A percentile compares a stretch with the other conserved stretches of the same genome.
These are phyloP conservation scores for Polylopha cassiicola DNA, from an alignment of 2,888 invertebrate genomes.

Conservation along the genomic window DNA sequence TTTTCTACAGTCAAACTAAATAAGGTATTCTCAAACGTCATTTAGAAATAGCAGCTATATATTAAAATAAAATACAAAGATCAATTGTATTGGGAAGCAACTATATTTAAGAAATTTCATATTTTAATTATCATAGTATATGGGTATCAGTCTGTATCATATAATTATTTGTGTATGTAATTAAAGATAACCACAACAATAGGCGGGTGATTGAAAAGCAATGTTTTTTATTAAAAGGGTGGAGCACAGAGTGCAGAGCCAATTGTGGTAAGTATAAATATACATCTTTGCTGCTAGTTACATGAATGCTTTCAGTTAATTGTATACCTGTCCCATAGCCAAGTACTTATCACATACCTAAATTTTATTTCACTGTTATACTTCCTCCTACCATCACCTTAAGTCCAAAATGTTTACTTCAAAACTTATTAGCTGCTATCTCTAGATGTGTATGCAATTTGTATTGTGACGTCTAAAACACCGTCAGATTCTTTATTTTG, in stretches of 20 bases:
- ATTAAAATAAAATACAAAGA: constrained; percentile 7
- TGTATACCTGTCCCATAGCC: constrained; percentile 26
- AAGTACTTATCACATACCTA: constrained; percentile 31
- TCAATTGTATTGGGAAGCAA: constrained; percentile 35
- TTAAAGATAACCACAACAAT: constrained; percentile 6
- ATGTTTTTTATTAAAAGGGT: constrained; percentile 77
- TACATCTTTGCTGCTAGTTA: constrained; percentile 36
- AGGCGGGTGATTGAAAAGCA: constrained; percentile 31
- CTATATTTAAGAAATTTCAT: no score
- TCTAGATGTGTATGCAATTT: constrained; percentile 67
- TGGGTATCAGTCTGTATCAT: not conserved
- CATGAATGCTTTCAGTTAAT: constrained; percentile 39
- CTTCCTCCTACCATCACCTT: constrained; percentile 4
- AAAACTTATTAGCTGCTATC: constrained; percentile 66
- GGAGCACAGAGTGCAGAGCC: constrained; percentile 94
- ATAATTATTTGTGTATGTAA: constrained; percentile 10
- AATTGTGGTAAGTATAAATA: constrained; percentile 91
- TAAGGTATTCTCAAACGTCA: constrained; percentile 25
- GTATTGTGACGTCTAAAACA: constrained; percentile 42
- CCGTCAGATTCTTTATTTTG: constrained; percentile 28
- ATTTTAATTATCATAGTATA: no score
- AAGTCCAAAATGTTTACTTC: constrained; percentile 12
- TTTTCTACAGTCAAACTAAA: no score
- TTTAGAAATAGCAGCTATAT: constrained; percentile 59
- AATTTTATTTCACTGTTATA: constrained; percentile 26